Evolutionary conservation across 2,113 vertebrate species (phyloP).

Genomic region (Irena cyanogastra): DNA sequence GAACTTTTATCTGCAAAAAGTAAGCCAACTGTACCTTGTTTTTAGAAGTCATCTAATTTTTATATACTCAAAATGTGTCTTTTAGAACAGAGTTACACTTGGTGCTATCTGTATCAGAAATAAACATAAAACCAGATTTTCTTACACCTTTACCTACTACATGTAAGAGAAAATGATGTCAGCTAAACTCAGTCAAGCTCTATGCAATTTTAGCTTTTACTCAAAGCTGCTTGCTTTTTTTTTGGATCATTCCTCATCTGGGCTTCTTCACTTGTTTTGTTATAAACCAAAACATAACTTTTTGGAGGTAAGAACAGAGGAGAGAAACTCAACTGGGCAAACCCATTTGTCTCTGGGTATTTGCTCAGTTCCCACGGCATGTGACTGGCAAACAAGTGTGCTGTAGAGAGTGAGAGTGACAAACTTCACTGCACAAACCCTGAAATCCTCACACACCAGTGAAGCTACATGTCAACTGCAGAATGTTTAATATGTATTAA

Average conservation of each 20-base stretch:
- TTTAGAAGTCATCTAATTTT: background rate
- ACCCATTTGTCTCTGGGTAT: background rate
- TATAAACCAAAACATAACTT: background rate
- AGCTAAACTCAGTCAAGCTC: background rate
- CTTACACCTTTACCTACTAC: background rate
- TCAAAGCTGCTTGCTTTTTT: background rate
- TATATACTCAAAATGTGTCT: background rate
- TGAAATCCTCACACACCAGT: background rate
- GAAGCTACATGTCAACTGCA: background rate
- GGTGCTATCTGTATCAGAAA: background rate
- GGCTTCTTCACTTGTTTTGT: background rate
- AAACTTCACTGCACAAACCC: background rate
- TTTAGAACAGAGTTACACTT: background rate
- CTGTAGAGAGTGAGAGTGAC: background rate
- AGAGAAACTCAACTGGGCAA: background rate
- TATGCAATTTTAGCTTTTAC: background rate
- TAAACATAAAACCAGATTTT: background rate
- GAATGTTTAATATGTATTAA: background rate
- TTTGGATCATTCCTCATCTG: background rate
- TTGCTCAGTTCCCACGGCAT: background rate
- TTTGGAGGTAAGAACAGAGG: background rate
- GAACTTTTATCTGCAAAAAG: background rate
- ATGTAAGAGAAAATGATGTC: background rate
- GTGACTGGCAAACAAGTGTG: background rate
- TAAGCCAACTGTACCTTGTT: background rate